A percentile compares a stretch with the other conserved stretches of the same genome.
These are phyloP conservation scores for Spondyliosoma cantharus DNA, from an alignment of 2,797 vertebrate genomes.

Conservation along the genomic window DNA sequence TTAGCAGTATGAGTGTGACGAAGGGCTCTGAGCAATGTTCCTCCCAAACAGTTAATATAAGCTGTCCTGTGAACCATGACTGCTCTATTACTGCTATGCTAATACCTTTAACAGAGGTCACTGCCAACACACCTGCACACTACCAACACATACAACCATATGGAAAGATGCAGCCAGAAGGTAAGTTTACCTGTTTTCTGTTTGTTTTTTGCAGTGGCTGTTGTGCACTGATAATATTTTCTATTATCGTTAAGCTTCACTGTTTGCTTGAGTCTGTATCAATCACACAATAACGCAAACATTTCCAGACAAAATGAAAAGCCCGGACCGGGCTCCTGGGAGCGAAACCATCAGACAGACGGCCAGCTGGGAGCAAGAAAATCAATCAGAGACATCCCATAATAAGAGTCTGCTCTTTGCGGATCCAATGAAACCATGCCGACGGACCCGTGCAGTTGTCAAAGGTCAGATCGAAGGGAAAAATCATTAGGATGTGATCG, in stretches of 20 bases:
- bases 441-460: slow-evolving; percentile 70
- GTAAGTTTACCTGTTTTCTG: slow-evolving; percentile 41
- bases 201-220: background rate
- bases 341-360: slow-evolving; percentile 1
- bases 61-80: slow-evolving; percentile 64
- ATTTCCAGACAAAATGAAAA: slow-evolving; percentile 64
- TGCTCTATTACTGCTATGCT: slow-evolving; percentile 43
- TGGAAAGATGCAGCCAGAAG: slow-evolving; percentile 17
- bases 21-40: slow-evolving; percentile 54
- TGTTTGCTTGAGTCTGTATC: slow-evolving; percentile 11
- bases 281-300: slow-evolving; percentile 4
- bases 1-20: no score
- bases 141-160: background rate
- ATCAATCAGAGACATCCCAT: slow-evolving; percentile 50
- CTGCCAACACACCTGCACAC: slow-evolving; percentile 12
- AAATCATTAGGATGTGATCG: slow-evolving; percentile 45
- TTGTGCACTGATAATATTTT: background rate
- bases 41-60: slow-evolving; percentile 71
- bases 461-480: slow-evolving; percentile 83
- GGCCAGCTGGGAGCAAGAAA: slow-evolving; percentile 44
- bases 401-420: slow-evolving; percentile 69
- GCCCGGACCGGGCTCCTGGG: slow-evolving; percentile 26
- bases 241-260: background rate
- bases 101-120: slow-evolving; percentile 61
- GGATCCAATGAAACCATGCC: slow-evolving; percentile 83